A percentile compares a stretch with the other conserved stretches of the same genome.
These are phyloP conservation scores for Epizoanthus fatuus DNA, from an alignment of 92 coral and sea anemone genomes.

Conservation along the genomic window DNA sequence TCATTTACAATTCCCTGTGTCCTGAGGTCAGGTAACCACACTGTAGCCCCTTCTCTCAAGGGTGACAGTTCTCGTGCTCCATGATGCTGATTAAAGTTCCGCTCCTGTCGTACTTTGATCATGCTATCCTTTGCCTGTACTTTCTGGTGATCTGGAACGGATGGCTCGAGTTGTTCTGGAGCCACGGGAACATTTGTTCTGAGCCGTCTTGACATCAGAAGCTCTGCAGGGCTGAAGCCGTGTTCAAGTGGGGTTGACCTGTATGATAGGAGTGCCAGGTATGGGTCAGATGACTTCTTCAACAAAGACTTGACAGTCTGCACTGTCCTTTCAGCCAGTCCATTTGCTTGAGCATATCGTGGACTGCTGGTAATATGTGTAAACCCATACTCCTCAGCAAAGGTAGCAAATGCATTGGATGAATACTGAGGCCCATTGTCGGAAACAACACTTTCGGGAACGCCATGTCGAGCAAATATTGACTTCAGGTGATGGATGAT, in stretches of 20 bases:
- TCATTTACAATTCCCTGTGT: slow-evolving; percentile 45
- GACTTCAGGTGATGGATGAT: slow-evolving; percentile 29
- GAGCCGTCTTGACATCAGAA: slow-evolving; percentile 54
- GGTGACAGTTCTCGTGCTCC: slow-evolving; percentile 55
- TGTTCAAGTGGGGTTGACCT: slow-evolving; percentile 58
- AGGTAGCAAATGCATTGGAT: slow-evolving; percentile 30
- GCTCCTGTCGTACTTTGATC: slow-evolving; percentile 58
- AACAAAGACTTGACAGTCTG: slow-evolving; percentile 46
- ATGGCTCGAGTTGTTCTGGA: slow-evolving; percentile 47
- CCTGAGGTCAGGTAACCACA: slow-evolving; percentile 53
- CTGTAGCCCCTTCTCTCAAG: slow-evolving; percentile 49
- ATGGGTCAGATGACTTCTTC: slow-evolving; percentile 54
- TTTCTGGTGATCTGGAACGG: slow-evolving; percentile 45
- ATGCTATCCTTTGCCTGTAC: slow-evolving; percentile 51
- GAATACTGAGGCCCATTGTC: slow-evolving; percentile 52
- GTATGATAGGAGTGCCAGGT: slow-evolving; percentile 51
- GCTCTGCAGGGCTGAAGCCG: slow-evolving; percentile 50
- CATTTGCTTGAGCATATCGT: slow-evolving; percentile 46
- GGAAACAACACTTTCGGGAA: slow-evolving; percentile 35
- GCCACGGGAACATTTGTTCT: too few species aligned
- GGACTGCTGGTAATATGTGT: slow-evolving; percentile 50
- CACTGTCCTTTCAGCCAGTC: slow-evolving; percentile 50
- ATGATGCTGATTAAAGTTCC: slow-evolving; percentile 61
- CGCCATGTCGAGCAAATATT: slow-evolving; percentile 35
- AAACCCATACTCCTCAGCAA: slow-evolving; percentile 45